These are phyloP conservation scores for Vandiemenella viatica DNA, from an alignment of 2,888 invertebrate genomes.

Conservation along the genomic window DNA sequence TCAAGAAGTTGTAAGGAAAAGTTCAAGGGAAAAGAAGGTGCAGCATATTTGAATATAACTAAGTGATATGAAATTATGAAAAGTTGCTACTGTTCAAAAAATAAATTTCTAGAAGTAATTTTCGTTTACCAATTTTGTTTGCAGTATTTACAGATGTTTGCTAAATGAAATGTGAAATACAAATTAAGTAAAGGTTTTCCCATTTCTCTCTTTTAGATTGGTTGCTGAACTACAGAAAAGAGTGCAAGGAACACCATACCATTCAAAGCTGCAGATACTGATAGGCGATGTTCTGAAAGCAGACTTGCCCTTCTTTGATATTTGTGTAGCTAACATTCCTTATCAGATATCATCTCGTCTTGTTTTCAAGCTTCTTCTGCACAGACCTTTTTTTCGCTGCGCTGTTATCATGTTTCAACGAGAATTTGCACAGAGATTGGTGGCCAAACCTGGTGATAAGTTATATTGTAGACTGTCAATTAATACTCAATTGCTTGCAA, in stretches of 20 bases:
- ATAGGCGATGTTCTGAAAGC: slow-evolving; percentile 89
- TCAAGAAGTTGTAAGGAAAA: no score
- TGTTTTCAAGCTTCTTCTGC: slow-evolving; percentile 84
- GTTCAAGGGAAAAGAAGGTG: no score
- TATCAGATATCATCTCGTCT: slow-evolving; percentile 96
- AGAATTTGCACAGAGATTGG: slow-evolving; percentile 93
- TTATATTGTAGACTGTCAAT: slow-evolving; percentile 89
- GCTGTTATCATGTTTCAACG: slow-evolving; percentile 98
- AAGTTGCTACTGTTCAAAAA: no score
- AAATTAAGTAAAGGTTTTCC: no score
- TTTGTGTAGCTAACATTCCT: slow-evolving; percentile 96
- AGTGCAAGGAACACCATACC: slow-evolving; percentile 76
- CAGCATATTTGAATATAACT: no score
- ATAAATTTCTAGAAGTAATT: no score
- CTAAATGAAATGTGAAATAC: no score
- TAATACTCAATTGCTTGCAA: slow-evolving; percentile 87
- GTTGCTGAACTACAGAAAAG: slow-evolving; percentile 96
- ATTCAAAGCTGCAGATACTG: slow-evolving; percentile 79
- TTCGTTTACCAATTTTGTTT: no score
- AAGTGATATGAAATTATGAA: no score
- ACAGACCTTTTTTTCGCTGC: slow-evolving; percentile 68
- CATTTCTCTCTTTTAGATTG: no score
- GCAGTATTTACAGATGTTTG: no score
- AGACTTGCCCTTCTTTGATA: slow-evolving; percentile 90
- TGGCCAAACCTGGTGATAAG: slow-evolving; percentile 95